Conservation (phyloP, 2,888 invertebrate species). For the Ryuthela nishihirai region DNA sequence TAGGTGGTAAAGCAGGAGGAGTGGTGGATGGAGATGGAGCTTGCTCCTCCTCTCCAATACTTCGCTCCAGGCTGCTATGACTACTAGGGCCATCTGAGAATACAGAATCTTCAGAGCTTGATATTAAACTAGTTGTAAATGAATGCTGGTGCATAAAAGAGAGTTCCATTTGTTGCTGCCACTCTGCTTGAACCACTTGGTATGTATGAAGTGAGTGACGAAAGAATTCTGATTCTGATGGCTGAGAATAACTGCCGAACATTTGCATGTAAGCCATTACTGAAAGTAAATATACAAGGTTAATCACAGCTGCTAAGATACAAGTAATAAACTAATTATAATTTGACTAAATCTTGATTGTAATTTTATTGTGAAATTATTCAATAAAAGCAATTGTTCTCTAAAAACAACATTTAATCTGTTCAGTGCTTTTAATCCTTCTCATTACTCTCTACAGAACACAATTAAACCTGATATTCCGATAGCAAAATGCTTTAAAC, state of each 20-base stretch:
- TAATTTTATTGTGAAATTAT: too few species aligned
- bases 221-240: constrained; percentile 66
- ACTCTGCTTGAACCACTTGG: constrained; percentile 58
- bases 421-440: too few species aligned
- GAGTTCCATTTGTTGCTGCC: constrained; percentile 53
- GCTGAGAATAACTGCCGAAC: constrained; percentile 82
- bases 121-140: constrained; percentile 23
- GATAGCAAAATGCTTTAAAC: too few species aligned
- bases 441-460: too few species aligned
- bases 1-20: constrained; percentile 44
- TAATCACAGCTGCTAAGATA: too few species aligned
- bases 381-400: too few species aligned
- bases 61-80: constrained; percentile 2
- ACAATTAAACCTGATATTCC: too few species aligned
- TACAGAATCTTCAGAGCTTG: constrained; percentile 34
- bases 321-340: too few species aligned
- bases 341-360: too few species aligned
- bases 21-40: neutral
- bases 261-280: constrained; percentile 97
- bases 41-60: constrained; percentile 3
- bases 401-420: too few species aligned
- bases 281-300: too few species aligned
- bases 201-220: constrained; percentile 83
- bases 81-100: constrained; percentile 22
- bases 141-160: constrained; percentile 34